Base-by-base conservation (phyloP, 2,113 vertebrate genomes). In the Notarius quadriscutis region DNA sequence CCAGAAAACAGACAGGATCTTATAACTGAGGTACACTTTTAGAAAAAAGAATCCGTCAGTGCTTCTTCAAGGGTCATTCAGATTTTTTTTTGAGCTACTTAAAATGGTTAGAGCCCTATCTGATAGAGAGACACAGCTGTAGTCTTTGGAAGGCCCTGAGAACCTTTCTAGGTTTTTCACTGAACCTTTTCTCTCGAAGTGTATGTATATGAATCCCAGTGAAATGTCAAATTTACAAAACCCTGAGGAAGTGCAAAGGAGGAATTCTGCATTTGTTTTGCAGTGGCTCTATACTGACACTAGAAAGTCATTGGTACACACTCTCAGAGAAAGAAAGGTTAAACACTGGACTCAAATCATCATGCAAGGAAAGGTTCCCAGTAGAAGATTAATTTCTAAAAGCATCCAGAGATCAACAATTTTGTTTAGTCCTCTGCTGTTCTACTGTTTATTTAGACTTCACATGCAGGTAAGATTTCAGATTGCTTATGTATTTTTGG, bases 221-320 rank as follows among this genome's bases (percentile, higher is more conserved):
- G 51, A 79, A 79, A 53, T 55, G 51, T 55, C 75, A 17, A 79
- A 55, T 55, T 77, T 77, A n/a, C 48, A 53, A 50, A 77, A 77
- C 74, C 74, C 48, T 1, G 48, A 57, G 25, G 14, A 55, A 79
- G 51, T 55, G 51, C 75, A 57, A 18, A 55, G 51, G 14, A 79
- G n/a, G 51, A 57, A 79, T 55, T 79, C 2, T 55, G 75, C 53
- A 53, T 77, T 53, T 77, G 74, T 8, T 48, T 71, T 75, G 72
- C 18, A 22, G 41, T 50, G 7, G 30, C 18, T 75, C 27, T 71
- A 22, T 50, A 22, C 25, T 12, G 69, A 41, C 41, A 18, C 65
- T 67, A 67, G 27, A 7, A 74, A 8, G 11, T 27, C 6, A 0
- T 53, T 22, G 27, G 41, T 57, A 57, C 10, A 5, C 41, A 51